Evolutionary conservation across 1,140 invertebrate species (phyloP).

Genomic region (Glomeris maerens): DNA sequence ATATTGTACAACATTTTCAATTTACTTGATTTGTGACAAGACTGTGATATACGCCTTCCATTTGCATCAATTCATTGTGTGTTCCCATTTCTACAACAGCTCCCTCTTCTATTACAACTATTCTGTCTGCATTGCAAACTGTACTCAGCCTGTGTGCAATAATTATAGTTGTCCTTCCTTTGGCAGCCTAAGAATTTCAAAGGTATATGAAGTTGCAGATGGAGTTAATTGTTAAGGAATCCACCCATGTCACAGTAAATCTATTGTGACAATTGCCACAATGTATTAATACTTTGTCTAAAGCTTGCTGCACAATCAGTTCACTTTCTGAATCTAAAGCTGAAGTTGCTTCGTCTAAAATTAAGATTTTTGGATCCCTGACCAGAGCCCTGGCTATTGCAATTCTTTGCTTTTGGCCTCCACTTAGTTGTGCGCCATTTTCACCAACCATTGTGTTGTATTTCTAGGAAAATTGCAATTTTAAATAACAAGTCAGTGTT

Average conservation of each 20-base stretch:
- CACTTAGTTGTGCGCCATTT: slow-evolving; percentile 58
- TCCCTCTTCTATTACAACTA: slow-evolving; percentile 52
- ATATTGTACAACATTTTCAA: too few relatives aligned
- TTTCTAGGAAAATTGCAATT: slow-evolving; percentile 33
- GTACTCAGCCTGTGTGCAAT: slow-evolving; percentile 77
- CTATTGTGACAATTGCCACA: too few relatives aligned
- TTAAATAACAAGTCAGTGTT: not conserved
- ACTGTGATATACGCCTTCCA: slow-evolving; percentile 56
- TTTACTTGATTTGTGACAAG: too few relatives aligned
- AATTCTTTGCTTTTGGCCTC: slow-evolving; percentile 65
- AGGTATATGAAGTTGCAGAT: too few relatives aligned
- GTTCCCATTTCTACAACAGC: slow-evolving; percentile 60
- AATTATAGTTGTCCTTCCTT: slow-evolving; percentile 68
- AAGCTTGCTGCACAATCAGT: slow-evolving; percentile 17
- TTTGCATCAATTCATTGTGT: slow-evolving; percentile 57
- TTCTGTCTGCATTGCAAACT: slow-evolving; percentile 63
- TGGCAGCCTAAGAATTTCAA: slow-evolving; percentile 40
- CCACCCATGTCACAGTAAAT: too few relatives aligned
- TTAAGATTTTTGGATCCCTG: slow-evolving; percentile 23
- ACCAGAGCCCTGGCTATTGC: slow-evolving; percentile 23
- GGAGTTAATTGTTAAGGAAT: too few relatives aligned
- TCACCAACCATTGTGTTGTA: slow-evolving; percentile 67
- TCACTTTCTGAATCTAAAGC: slow-evolving; percentile 24
- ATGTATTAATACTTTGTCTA: slow-evolving; percentile 16
- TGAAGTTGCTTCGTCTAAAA: slow-evolving; percentile 28